These are phyloP conservation scores for Sebastes goodei DNA, from an alignment of 2,797 vertebrate species.

Conservation along the genomic window DNA sequence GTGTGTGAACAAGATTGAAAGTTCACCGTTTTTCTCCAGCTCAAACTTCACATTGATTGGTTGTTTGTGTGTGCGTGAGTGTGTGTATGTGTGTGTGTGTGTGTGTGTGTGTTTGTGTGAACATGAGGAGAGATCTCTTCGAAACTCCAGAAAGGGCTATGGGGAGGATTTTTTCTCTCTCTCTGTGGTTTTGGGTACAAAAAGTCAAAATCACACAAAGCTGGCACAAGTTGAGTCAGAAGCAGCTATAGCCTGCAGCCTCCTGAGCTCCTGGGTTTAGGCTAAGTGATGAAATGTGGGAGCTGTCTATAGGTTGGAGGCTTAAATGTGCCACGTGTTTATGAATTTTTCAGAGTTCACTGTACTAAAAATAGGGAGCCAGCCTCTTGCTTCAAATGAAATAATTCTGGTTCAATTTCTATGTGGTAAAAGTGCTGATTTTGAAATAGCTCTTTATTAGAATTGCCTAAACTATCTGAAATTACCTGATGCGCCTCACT, in stretches of 20 bases:
- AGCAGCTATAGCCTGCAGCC: constrained; percentile 29
- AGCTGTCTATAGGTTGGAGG: constrained; percentile 27
- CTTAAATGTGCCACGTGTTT: constrained; percentile 27
- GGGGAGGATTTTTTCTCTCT: not conserved
- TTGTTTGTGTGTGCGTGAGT: not conserved
- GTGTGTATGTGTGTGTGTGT: not conserved
- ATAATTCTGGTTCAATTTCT: constrained; percentile 5
- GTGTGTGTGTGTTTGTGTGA: not conserved
- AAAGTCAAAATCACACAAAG: constrained; percentile 30
- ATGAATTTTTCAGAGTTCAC: constrained; percentile 18
- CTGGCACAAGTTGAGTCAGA: constrained; percentile 49
- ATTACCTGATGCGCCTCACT: not conserved
- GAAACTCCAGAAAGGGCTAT: not conserved
- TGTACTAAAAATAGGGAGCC: constrained; percentile 6
- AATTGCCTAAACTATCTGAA: not conserved
- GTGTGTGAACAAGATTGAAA: constrained; percentile 47
- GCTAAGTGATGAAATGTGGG: constrained; percentile 44
- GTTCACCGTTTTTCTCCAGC: constrained; percentile 41
- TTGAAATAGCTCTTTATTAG: not conserved
- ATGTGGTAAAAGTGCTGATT: not conserved
- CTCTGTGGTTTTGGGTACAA: constrained; percentile 5
- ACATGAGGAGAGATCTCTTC: not conserved
- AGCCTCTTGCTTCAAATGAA: not conserved
- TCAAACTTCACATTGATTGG: constrained; percentile 46
- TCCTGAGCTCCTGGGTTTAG: constrained; percentile 45